Base-by-base conservation (phyloP, 64 coral and sea anemone genomes). In the Stylophora pistillata region DNA sequence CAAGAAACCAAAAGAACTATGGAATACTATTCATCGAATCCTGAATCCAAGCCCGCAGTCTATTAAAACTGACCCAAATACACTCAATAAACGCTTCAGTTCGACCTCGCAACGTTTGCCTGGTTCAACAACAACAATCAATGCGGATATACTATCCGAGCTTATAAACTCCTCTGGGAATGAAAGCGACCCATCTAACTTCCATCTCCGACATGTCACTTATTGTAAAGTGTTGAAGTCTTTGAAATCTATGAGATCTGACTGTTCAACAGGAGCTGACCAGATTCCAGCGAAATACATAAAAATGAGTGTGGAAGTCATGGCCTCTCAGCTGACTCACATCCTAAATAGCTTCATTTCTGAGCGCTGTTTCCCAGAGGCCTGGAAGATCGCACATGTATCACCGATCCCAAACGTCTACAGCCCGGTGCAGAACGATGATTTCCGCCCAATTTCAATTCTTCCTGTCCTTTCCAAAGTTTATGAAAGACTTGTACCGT, bases 351-450 rank as follows among this genome's bases (percentile, higher is more conserved):
- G 4, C n/a, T 73, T 73, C n/a, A 30, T 73, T 29, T 4, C 0
- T 10, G 32, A 30, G 29, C 11, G 7, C 7, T 30, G 26, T 13
- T 73, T 73, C 3, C 70, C 70, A 28, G 70, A 28, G 9, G 70
- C 70, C 10, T 73, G 70, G n/a, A 28, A 57, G 56, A 15, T 57
- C 6, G 56, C 56, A 13, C 23, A 9, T 9, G 32, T 73, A 73
- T 10, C 70, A 54, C 85, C 71, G 12, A 76, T 87, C 41, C 85
- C 85, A 15, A 87, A 87, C 53, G 66, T 75, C 33, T 71, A 86
- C 9, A 47, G 72, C 33, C 66, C 37, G 57, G 63, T 86, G 5
- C 37, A 34, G 10, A 86, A 15, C 70, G 70, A 34, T 72, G 65
- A 72, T 72, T 53, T 71, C 30, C n/a, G 33, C 63, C 32, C 60